Base-by-base conservation (phyloP, 2,113 vertebrate species). In the Aix galericulata region DNA sequence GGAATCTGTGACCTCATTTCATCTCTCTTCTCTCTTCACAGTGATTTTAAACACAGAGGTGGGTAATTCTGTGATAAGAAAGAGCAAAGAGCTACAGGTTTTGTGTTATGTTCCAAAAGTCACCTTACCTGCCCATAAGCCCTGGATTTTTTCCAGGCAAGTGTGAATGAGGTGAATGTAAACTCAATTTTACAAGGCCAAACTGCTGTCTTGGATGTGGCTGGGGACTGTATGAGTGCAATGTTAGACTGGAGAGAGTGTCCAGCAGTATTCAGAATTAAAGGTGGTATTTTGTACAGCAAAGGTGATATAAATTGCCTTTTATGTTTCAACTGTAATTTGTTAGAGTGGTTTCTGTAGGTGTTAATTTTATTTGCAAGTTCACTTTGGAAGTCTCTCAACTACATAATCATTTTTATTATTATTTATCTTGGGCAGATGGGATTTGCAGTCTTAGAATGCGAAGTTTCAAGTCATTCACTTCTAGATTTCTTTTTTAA, bases 191-290 rank as follows among this genome's bases (percentile, higher is more conserved):
- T 62, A 21, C 11, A 84, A 69, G 36, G 56, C 36, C 44, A 77
- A 64, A 63, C 60, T 62, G 34, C 55, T 38, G 29, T 0, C 0
- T 17, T 29, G 23, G 32, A 62, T 32, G 15, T 60, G 0, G 2
- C 1, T 12, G 1, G 91, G 32, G 53, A 32, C 17, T 50, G 29
- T 4, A 34, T 26, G 26, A 91, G 32, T 40, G 23, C 44, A 52
- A 26, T 32, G 20, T 52, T 34, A 64, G 48, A 69, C 22, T 56
- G 26, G 15, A 78, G 59, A 29, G 20, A 46, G 14, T 22, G 58
- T 15, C 13, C 32, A 38, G 32, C 46, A 48, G 46, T 22, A 20
- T 48, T 48, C 46, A 48, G 46, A 48, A 22, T 48, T 48, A 48
- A 48, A 48, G 46, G 46, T 48, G 20, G 46, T 48, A 2, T 9